Base-by-base conservation (phyloP, 2,797 vertebrate species). In the Channa striata region DNA sequence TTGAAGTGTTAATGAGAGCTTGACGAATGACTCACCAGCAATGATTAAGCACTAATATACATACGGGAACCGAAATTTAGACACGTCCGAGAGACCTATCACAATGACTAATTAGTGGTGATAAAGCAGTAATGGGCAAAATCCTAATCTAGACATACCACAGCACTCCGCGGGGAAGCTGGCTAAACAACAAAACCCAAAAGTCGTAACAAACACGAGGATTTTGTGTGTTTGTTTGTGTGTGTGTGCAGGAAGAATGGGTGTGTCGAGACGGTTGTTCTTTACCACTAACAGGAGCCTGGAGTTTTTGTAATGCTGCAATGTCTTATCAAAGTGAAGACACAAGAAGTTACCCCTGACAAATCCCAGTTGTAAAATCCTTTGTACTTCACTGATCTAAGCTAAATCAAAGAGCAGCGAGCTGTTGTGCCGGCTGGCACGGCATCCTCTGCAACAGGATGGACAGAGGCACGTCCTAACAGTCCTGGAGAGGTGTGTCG, bases 1-100 rank as follows among this genome's bases (percentile, higher is more conserved):
- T 80, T 85, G 47, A 88, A 71, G 83, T 83, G 76, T 72, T 90
- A 87, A 91, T 84, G 60, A 85, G 77, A 77, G 74, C 79, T 84
- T 80, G 70, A 84, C 78, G 74, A 88, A 83, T 83, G 80, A 83
- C 68, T 90, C 82, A 85, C 49, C 44, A 53, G 44, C 60, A 78
- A 81, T 85, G 74, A 88, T 89, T 77, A 82, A 77, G 72, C 71
- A 76, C 68, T 82, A 83, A 85, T 73, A 68, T 61, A 66, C 80
- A 72, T 80, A 59, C 13, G 39, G 48, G 64, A 81, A 78, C 52
- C 9, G 44, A 64, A 81, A 80, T 66, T 71, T 70, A 68, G 54
- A 81, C 74, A 73, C 36, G 25, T 77, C 68, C 21, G 10, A 72
- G 72, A 81, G 77, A 60, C 68, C 77, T 70, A 66, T 85, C 61